Conservation (phyloP, 2,797 vertebrate genomes). For the Prunella strophiata region DNA sequence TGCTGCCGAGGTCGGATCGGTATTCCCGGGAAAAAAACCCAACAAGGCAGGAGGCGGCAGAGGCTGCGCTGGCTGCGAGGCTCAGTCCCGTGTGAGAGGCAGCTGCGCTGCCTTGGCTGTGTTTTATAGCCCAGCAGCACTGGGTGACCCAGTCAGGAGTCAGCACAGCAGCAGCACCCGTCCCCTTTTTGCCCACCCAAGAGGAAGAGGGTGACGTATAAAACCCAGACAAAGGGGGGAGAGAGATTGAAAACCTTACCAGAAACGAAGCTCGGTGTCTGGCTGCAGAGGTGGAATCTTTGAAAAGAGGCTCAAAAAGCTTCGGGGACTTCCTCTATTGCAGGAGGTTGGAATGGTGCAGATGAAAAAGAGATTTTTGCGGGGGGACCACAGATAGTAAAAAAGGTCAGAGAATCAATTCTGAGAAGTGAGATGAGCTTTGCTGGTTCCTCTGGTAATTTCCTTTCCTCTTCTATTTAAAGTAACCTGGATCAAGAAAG, state of each 20-base stretch:
- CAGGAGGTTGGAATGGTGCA: not conserved
- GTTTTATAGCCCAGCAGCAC: constrained; percentile 71
- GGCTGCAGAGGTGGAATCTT: constrained; percentile 6
- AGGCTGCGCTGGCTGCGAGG: not conserved
- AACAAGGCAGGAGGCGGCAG: not conserved
- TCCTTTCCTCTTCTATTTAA: constrained; percentile 13
- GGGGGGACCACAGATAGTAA: not conserved
- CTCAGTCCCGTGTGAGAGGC: not conserved
- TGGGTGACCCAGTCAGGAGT: constrained; percentile 69
- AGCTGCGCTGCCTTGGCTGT: constrained; percentile 17
- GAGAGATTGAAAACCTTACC: constrained; percentile 5
- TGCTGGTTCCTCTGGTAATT: not conserved
- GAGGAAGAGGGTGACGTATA: constrained; percentile 37
- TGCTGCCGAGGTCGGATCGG: constrained; percentile 11
- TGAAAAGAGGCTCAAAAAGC: not conserved
- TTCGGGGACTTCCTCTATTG: not conserved
- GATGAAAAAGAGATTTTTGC: not conserved
- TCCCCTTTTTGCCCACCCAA: constrained; percentile 38
- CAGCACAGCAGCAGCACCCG: constrained; percentile 32
- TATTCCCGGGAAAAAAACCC: constrained; percentile 20
- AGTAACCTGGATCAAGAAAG: not conserved
- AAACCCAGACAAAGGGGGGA: not conserved
- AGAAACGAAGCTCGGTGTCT: constrained; percentile 12
- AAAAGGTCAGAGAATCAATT: not conserved
- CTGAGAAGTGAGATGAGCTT: not conserved